Percentiles rank a stretch among this genome's conserved stretches.
Evolutionary conservation across 2,797 vertebrate genomes (phyloP).

Genomic region (Odontamblyopus lacepedii): DNA sequence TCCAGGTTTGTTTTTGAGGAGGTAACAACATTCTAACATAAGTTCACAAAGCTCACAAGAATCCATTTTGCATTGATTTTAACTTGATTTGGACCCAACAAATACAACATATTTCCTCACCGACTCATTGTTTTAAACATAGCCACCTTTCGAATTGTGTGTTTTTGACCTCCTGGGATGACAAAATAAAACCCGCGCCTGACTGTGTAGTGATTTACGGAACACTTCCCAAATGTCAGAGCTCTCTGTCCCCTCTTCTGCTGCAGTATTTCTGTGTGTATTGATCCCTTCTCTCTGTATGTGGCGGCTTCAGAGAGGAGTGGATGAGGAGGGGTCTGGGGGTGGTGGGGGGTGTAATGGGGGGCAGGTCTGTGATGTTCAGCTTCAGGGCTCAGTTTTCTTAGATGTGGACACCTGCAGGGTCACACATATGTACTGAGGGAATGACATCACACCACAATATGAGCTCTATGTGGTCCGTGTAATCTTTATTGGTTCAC

Average conservation of each 20-base stretch:
- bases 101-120: not conserved
- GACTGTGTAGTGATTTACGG: not conserved
- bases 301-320: slow-evolving; percentile 20
- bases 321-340: not conserved
- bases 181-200: not conserved
- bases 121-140: not conserved
- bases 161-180: slow-evolving; percentile 10
- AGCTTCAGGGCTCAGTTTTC: slow-evolving; percentile 34
- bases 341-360: not conserved
- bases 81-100: not conserved
- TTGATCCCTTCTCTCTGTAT: slow-evolving; percentile 34
- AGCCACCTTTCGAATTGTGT: not conserved
- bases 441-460: slow-evolving; percentile 3
- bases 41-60: too few relatives aligned
- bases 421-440: slow-evolving; percentile 30
- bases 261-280: slow-evolving; percentile 32
- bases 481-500: not conserved
- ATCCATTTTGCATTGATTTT: too few relatives aligned
- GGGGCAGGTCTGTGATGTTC: slow-evolving; percentile 50
- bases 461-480: not conserved
- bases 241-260: not conserved
- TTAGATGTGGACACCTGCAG: slow-evolving; percentile 29
- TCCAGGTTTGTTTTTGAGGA: too few relatives aligned
- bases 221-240: slow-evolving; percentile 12
- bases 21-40: too few relatives aligned